These are phyloP conservation scores for Podilymbus podiceps DNA, from an alignment of 2,113 vertebrate genomes.

Conservation along the genomic window DNA sequence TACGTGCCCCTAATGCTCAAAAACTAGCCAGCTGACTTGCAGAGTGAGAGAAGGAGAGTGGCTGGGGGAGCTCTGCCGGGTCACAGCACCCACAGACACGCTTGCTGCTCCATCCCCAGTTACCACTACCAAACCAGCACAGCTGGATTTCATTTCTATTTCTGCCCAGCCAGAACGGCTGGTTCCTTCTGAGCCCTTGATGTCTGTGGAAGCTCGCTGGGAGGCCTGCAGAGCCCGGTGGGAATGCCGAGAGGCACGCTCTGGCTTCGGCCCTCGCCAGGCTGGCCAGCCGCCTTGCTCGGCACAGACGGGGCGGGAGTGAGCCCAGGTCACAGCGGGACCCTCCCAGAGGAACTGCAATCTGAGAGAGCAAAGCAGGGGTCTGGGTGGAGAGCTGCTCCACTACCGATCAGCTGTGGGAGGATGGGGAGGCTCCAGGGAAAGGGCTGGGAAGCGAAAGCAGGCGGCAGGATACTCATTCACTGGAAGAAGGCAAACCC, in stretches of 20 bases:
- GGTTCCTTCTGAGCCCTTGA: not conserved
- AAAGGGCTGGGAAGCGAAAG: not conserved
- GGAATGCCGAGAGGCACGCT: not conserved
- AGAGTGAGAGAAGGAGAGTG: not conserved
- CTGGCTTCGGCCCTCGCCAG: not conserved
- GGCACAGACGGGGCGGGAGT: accelerated
- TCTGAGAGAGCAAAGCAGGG: not conserved
- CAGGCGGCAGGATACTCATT: not conserved
- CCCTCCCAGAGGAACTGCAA: accelerated
- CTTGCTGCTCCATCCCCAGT: not conserved
- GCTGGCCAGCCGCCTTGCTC: not conserved
- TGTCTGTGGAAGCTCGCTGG: not conserved
- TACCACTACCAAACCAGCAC: not conserved
- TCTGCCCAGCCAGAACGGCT: not conserved
- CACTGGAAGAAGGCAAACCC: not conserved
- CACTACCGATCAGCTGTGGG: not conserved
- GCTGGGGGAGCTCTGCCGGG: not conserved
- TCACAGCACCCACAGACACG: not conserved
- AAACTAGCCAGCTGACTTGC: not conserved
- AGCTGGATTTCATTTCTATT: not conserved
- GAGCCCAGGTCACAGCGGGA: not conserved
- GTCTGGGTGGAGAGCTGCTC: not conserved
- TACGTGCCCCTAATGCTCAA: not conserved
- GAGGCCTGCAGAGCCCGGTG: not conserved
- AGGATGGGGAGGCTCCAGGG: not conserved